Evolutionary conservation across 2,888 invertebrate genomes (phyloP).

Genomic region (Pasiphila rectangulata): DNA sequence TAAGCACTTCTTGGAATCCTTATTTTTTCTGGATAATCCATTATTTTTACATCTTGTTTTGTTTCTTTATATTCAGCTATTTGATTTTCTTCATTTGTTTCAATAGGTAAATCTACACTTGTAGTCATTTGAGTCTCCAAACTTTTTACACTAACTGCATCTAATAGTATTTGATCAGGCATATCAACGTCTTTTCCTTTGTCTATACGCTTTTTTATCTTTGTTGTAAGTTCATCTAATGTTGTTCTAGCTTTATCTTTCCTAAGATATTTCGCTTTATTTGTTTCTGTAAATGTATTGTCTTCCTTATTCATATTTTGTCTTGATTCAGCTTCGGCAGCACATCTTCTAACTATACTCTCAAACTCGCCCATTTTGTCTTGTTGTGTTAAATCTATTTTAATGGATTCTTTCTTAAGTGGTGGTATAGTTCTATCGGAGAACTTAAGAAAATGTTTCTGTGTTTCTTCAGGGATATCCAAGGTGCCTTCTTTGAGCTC

Average conservation of each 20-base stretch:
- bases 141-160: conserved; percentile 37
- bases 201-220: conserved; percentile 58
- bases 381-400: conserved; percentile 53
- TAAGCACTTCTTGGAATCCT: conserved; percentile 84
- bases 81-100: conserved; percentile 35
- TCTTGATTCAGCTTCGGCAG: conserved; percentile 40
- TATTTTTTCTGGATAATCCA: conserved; percentile 82
- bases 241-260: conserved; percentile 51
- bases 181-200: conserved; percentile 53
- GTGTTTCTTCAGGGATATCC: conserved; percentile 66
- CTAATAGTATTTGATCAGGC: conserved; percentile 59
- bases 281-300: conserved; percentile 6
- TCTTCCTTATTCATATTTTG: conserved; percentile 8
- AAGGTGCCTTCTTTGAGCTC: conserved; percentile 81
- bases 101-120: conserved; percentile 47
- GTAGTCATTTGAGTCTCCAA: conserved; percentile 37
- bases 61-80: conserved; percentile 46
- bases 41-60: conserved; percentile 39
- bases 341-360: conserved; percentile 70
- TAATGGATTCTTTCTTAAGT: conserved; percentile 55
- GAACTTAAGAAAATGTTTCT: conserved; percentile 84
- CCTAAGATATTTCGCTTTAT: conserved; percentile 24
- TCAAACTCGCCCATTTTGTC: conserved; percentile 69
- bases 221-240: conserved; percentile 59
- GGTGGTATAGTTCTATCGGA: conserved; percentile 79